phyloP scores from a whole-genome alignment of 2,888 invertebrate species.

The Pseudococcus longispinus region DNA sequence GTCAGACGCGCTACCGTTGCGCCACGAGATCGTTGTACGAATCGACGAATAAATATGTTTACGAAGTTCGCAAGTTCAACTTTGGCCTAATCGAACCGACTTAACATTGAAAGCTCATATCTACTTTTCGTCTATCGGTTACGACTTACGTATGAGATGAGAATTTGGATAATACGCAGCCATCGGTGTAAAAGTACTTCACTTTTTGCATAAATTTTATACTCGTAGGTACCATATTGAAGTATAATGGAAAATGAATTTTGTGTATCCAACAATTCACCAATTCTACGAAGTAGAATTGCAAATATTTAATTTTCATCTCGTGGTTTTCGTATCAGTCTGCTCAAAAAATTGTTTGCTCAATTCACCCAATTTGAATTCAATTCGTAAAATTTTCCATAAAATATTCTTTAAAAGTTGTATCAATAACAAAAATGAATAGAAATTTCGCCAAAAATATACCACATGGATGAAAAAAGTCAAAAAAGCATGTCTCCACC shows the following conservation, averaged over 20 bases:
- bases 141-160: background rate
- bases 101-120: background rate
- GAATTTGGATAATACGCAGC: background rate
- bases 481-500: background rate
- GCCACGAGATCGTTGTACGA: constrained; percentile 70
- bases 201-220: background rate
- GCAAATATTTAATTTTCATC: too few relatives aligned
- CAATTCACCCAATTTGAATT: too few relatives aligned
- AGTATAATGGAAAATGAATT: too few relatives aligned
- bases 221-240: too few relatives aligned
- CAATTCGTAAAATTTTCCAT: too few relatives aligned
- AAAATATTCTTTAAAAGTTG: background rate
- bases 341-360: too few relatives aligned
- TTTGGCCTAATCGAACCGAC: too few relatives aligned
- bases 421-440: background rate
- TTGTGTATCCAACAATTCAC: too few relatives aligned
- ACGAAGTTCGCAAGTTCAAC: background rate
- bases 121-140: background rate
- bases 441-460: background rate
- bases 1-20: constrained; percentile 98
- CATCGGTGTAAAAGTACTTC: background rate
- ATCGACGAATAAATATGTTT: background rate
- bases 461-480: background rate
- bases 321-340: too few relatives aligned
- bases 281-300: too few relatives aligned